A percentile compares a stretch with the other conserved stretches of the same genome.
Evolutionary conservation across 2,888 invertebrate genomes (phyloP).

Genomic region (Oasisia sp.): DNA sequence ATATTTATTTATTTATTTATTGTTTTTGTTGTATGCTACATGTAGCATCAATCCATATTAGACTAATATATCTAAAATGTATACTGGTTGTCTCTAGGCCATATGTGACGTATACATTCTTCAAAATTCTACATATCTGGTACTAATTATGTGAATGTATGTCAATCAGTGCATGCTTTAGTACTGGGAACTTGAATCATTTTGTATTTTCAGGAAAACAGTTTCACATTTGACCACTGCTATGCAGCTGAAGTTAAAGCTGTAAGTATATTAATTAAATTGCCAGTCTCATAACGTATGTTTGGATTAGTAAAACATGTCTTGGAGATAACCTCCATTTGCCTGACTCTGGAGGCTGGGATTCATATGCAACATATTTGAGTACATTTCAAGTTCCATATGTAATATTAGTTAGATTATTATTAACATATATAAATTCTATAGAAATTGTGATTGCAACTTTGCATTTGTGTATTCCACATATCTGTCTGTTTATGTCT

Average conservation of each 20-base stretch:
- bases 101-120: too few species aligned
- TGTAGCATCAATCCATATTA: too few species aligned
- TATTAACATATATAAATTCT: too few species aligned
- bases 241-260: conserved; percentile 52
- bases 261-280: conserved; percentile 45
- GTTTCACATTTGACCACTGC: conserved; percentile 53
- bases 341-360: background rate
- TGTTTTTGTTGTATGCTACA: too few species aligned
- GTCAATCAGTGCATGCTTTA: background rate
- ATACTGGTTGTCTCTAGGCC: background rate
- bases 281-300: background rate
- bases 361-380: background rate
- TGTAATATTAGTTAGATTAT: too few species aligned
- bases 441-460: background rate
- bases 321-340: background rate
- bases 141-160: background rate
- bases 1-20: too few species aligned
- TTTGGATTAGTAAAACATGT: background rate
- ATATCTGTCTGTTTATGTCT: too few species aligned
- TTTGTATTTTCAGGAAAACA: conserved; percentile 51
- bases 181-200: background rate
- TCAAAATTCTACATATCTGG: too few species aligned
- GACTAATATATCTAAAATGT: background rate
- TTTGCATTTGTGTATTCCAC: background rate
- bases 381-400: background rate